Base-by-base conservation (phyloP, 2,113 vertebrate species). In the Carollia perspicillata region DNA sequence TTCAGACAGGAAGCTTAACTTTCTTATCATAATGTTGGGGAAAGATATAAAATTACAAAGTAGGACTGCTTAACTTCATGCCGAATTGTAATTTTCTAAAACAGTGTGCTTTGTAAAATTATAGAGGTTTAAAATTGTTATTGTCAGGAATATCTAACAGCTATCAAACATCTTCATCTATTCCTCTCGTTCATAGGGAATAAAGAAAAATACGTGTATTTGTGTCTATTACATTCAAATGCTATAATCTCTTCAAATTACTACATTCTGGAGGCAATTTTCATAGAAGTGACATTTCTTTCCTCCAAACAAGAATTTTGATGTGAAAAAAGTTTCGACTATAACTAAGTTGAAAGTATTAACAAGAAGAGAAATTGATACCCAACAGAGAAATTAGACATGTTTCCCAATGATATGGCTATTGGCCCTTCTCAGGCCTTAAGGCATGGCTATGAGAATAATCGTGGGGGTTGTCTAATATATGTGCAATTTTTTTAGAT, bases 1-100 rank as follows among this genome's bases (percentile, higher is more conserved):
- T 96, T 97, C 95, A 98, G 85, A 97, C 97, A 97, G 97, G 97
- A 98, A 98, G 88, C 18, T n/a, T 12, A 53, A 74, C 84, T 93
- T 87, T 89, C 81, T 93, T 92, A 94, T 94, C 22, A 3, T n/a
- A 96, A 91, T 42, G n/a, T 53, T 96, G 92, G 95, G 90, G 95
- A 95, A 69, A 92, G 77, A 93, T 90, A 95, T 90, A 97, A 97
- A 97, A 69, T 66, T 80, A 40, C 10, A 77, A 81, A 91, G 9
- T 53, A 86, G 94, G 95, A 69, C 87, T 69, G 83, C 63, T 97
- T 93, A 94, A 72, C 30, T 26, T 40, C 18, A 33, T 44, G 33
- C 16, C 74, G 49, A 90, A 63, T 58, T 68, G 9, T 35, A 74
- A 81, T 72, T 95, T 4, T 58, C 26, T 95, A 72, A 72, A 94